A percentile compares a stretch with the other conserved stretches of the same genome.
Conservation (phyloP, 2,797 vertebrate species). For the Hydrophis major region DNA sequence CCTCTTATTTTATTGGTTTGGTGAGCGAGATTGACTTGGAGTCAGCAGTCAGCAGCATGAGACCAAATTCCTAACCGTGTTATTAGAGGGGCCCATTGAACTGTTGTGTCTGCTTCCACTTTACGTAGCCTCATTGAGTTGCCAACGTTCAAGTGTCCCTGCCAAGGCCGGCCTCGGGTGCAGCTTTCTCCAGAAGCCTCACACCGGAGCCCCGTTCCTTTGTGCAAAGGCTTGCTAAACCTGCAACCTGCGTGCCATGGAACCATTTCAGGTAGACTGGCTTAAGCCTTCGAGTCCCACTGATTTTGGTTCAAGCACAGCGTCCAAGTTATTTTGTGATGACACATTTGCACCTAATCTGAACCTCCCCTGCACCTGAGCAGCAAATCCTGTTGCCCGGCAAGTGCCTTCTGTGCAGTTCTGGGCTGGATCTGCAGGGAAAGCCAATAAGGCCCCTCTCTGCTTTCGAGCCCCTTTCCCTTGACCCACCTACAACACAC, state of each 20-base stretch:
- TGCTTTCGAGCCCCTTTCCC: not conserved
- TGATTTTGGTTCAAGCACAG: not conserved
- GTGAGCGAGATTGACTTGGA: not conserved
- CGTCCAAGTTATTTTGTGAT: not conserved
- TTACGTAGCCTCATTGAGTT: not conserved
- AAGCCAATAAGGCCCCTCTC: not conserved
- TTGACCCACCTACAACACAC: rapidly evolving
- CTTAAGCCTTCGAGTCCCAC: not conserved
- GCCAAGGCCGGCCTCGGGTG: not conserved
- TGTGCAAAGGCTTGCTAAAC: not conserved
- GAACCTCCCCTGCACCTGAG: not conserved
- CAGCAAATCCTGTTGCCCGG: too few relatives aligned
- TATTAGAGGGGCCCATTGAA: not conserved
- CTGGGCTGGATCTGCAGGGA: not conserved
- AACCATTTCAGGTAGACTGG: not conserved
- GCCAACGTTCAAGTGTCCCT: not conserved
- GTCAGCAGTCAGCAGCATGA: not conserved
- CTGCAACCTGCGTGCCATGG: too few relatives aligned
- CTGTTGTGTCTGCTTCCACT: not conserved
- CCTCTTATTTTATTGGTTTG: not conserved
- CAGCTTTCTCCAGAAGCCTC: not conserved
- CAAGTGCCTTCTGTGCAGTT: not conserved
- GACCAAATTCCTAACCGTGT: not conserved
- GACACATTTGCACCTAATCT: too few relatives aligned
- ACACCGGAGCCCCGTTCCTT: not conserved